Base-by-base conservation (phyloP, 64 coral and sea anemone genomes). In the Acropora tenuis region DNA sequence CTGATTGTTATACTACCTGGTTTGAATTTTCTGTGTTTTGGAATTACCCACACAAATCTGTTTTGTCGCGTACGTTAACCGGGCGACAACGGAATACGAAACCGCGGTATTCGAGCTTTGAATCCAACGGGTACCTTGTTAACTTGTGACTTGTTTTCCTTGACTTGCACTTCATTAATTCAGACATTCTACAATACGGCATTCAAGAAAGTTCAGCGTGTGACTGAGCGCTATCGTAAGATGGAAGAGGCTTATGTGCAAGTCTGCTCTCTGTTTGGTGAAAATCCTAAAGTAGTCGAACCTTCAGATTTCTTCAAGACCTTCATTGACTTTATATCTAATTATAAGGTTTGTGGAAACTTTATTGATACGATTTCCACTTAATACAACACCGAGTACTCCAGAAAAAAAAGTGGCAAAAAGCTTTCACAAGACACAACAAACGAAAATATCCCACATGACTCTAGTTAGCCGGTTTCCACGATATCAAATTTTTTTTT, bases 131-230 rank as follows among this genome's bases (percentile, higher is more conserved):
- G 30, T 30, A 30, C 52, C 52, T 55, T 55, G 52, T 55, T 7
- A 55, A 61, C 53, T 1, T 42, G 50, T 41, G 52, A 55, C 52
- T 67, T 48, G 49, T 15, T 52, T 89, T 90, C 92, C 96, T 98
- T 98, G 60, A 95, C 90, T 40, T 92, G 42, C 17, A 6, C 19
- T 55, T 55, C 52, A 12, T 66, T 66, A 3, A 83, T 83, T 40
- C 75, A 98, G 96, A 95, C 92, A 47, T 98, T 98, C 74, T 98
- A 98, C 71, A 95, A 95, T 83, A 76, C 91, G 19, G 96, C 96
- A 9, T 98, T 98, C 91, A 91, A 91, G 68, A 98, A 98, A 76
- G 90, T 98, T 5, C 96, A 98, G n/a, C 81, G 91, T n/a, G 90
- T 95, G 5, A 98, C 93, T 40, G 96, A 98, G 48, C 93, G 94